phyloP scores from a whole-genome alignment of 2,797 vertebrate genomes.

The Varecia variegata region DNA sequence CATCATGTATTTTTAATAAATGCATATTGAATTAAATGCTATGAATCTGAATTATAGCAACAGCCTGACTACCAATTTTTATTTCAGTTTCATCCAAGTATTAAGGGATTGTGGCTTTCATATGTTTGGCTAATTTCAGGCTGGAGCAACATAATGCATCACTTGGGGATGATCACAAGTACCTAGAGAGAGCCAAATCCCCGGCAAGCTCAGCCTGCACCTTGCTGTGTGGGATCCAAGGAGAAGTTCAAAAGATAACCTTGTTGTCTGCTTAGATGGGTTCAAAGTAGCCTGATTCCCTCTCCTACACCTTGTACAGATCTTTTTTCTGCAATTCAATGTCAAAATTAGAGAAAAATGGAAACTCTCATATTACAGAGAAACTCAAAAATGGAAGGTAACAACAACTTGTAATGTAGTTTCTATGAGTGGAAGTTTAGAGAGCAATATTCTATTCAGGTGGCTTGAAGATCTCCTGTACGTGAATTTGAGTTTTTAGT shows the following conservation, averaged over 20 bases:
- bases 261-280: background rate
- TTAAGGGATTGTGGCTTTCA: background rate
- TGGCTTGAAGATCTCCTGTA: background rate
- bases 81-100: background rate
- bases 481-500: background rate
- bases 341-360: background rate
- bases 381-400: background rate
- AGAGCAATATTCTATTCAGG: background rate
- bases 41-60: background rate
- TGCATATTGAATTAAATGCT: background rate
- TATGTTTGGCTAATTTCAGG: background rate
- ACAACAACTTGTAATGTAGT: background rate
- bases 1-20: background rate
- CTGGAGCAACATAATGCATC: background rate
- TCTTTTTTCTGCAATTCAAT: background rate
- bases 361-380: background rate
- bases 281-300: background rate
- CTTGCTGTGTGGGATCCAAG: background rate
- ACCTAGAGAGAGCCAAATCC: background rate
- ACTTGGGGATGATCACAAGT: background rate
- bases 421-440: background rate
- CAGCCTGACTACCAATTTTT: background rate
- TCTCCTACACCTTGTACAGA: background rate
- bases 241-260: background rate
- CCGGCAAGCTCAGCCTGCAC: background rate